phyloP scores from a whole-genome alignment of 2,888 invertebrate species.

The Cerastis leucographa region DNA sequence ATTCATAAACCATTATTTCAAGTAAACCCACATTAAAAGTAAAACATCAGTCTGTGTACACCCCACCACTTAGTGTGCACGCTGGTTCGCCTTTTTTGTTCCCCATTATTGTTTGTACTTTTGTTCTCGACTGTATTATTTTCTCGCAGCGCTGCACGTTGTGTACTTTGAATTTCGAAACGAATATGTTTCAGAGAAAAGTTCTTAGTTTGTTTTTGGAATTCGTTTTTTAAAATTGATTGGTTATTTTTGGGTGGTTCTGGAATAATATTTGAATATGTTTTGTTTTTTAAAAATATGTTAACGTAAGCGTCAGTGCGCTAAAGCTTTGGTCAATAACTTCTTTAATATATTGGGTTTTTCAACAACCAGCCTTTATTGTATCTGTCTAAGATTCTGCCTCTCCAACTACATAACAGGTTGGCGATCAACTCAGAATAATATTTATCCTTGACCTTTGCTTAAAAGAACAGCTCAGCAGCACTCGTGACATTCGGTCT shows the following conservation, averaged over 20 bases:
- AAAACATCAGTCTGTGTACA: conserved; percentile 48
- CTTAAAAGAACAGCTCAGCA: background rate
- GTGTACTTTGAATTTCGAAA: conserved; percentile 64
- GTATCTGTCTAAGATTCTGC: background rate
- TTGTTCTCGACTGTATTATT: conserved; percentile 72
- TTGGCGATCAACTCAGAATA: background rate
- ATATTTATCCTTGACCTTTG: background rate
- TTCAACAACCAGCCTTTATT: background rate
- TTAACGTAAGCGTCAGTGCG: conserved; percentile 14
- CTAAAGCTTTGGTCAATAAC: background rate
- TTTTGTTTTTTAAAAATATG: conserved; percentile 13
- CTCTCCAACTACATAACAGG: background rate
- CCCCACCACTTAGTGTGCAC: conserved; percentile 58
- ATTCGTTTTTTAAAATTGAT: conserved; percentile 39
- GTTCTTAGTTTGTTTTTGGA: conserved; percentile 44
- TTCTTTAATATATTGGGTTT: background rate
- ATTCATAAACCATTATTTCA: conserved; percentile 40
- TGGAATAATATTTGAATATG: conserved; percentile 29
- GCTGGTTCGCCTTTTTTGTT: conserved; percentile 63
- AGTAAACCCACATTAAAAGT: conserved; percentile 45
- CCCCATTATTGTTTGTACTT: conserved; percentile 65
- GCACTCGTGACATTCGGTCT: background rate
- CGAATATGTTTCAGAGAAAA: conserved; percentile 59
- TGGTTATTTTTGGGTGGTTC: conserved; percentile 36
- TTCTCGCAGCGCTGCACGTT: conserved; percentile 56